A percentile compares a stretch with the other conserved stretches of the same genome.
phyloP scores from a whole-genome alignment of 2,797 vertebrate species.

The Spatula clypeata region DNA sequence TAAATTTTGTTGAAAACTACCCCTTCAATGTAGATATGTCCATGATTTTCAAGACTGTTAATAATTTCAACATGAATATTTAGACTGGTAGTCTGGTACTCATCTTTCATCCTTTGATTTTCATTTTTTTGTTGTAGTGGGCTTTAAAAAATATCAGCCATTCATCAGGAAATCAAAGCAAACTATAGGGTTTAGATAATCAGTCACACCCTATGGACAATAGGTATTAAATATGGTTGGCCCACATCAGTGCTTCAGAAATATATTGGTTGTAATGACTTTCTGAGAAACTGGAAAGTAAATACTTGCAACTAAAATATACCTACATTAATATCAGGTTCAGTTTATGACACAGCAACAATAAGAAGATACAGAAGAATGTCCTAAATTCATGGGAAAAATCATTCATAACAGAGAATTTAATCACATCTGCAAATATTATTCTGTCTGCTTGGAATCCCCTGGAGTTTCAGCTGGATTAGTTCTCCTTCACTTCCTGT shows the following conservation, averaged over 20 bases:
- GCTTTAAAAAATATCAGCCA: background rate
- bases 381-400: background rate
- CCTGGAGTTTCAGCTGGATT: conserved; percentile 55
- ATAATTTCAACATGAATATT: background rate
- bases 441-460: conserved; percentile 56
- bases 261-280: background rate
- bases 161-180: background rate
- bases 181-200: background rate
- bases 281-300: background rate
- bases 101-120: background rate
- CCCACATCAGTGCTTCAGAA: background rate
- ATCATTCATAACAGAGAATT: conserved; percentile 18
- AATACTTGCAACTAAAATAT: background rate
- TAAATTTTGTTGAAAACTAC: background rate
- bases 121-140: rapidly evolving
- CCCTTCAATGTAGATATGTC: background rate
- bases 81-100: background rate
- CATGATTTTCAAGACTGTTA: background rate
- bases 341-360: background rate
- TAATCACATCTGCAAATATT: conserved; percentile 62
- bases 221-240: background rate
- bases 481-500: conserved; percentile 63
- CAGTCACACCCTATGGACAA: background rate
- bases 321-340: background rate
- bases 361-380: background rate